Base-by-base conservation (phyloP, 2,888 invertebrate species). In the Drosophila mimetica region DNA sequence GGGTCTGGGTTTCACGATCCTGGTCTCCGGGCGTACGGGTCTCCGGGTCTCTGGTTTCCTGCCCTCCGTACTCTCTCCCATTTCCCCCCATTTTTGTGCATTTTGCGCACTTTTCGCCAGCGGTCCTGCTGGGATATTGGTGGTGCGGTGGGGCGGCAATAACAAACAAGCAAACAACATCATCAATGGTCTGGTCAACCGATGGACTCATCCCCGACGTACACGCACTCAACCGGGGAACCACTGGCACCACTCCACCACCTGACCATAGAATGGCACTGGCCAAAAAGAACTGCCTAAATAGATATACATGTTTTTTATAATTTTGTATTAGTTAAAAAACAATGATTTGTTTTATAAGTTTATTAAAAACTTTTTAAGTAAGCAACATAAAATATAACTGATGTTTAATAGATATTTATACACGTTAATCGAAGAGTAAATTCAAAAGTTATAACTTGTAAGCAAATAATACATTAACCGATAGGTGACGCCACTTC, bases 141-240 rank as follows among this genome's bases (percentile, higher is more conserved):
- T n/a, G 47, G 67, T 14, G 25, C 13, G 51, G 13, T 20, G 39
- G 25, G 18, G 37, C 20, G 20, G 36, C 57, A 57, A 18, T 44
- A 44, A 39, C 42, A 50, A 61, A 67, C 51, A 71, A 34, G 72
- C 72, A 71, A 71, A 71, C 69, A 70, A 63, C 72, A 61, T 61
- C 52, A 69, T 71, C 69, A 70, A 71, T 71, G 71, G 50, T 52
- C 46, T 60, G 69, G 69, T 60, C 46, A 52, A 47, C 71, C 51
- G 18, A 22, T 9, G 42, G 41, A 34, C 47, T 16, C 36, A 8
- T 28, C 36, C n/a, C 25, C 25, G 6, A 28, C 7, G 5, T 16
- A 14, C 30, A 42, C 66, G 52, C 36, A 34, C 64, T 41, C 64
- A 8, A 22, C 22, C 44, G 16, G 34, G 6, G 16, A 42, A 32